Percentiles rank a stretch among this genome's conserved stretches.
phyloP scores from a whole-genome alignment of 2,797 vertebrate genomes.

The Eupleurogrammus muticus region DNA sequence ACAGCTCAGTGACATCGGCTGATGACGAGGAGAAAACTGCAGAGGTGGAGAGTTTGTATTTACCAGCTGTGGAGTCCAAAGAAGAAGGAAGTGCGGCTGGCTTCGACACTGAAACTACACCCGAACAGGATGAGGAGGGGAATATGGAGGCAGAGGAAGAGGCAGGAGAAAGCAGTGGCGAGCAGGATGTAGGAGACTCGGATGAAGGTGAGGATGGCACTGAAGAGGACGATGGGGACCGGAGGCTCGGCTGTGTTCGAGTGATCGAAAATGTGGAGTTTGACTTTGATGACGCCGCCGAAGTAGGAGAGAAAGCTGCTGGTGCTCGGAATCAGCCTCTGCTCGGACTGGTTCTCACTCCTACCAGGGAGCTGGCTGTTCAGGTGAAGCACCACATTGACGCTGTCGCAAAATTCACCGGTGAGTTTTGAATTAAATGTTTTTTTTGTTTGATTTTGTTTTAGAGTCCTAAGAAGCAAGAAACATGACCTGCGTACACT shows the following conservation, averaged over 20 bases:
- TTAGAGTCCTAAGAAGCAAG: no score
- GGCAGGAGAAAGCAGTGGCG: slow-evolving; percentile 37
- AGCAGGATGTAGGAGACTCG: slow-evolving; percentile 40
- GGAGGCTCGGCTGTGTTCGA: slow-evolving; percentile 69
- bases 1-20: slow-evolving; percentile 38
- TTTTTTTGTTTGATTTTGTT: no score
- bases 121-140: slow-evolving; percentile 47
- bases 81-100: background rate
- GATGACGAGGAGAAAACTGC: slow-evolving; percentile 1
- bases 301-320: background rate
- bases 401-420: slow-evolving; percentile 91
- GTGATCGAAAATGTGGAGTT: slow-evolving; percentile 72
- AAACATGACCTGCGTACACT: no score
- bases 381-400: slow-evolving; percentile 99
- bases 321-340: slow-evolving; percentile 80
- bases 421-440: slow-evolving; percentile 71
- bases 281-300: slow-evolving; percentile 27
- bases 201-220: slow-evolving; percentile 57
- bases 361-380: slow-evolving; percentile 95
- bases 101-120: background rate
- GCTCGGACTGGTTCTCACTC: slow-evolving; percentile 93
- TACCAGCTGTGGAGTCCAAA: slow-evolving; percentile 45
- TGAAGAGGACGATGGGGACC: slow-evolving; percentile 38
- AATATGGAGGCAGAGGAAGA: slow-evolving; percentile 16
- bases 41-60: slow-evolving; percentile 68